A percentile compares a stretch with the other conserved stretches of the same genome.
These are phyloP conservation scores for Nemopilema nomurai DNA, from an alignment of 30 jellyfish, hydroid and myxozoan genomes.

Conservation along the genomic window DNA sequence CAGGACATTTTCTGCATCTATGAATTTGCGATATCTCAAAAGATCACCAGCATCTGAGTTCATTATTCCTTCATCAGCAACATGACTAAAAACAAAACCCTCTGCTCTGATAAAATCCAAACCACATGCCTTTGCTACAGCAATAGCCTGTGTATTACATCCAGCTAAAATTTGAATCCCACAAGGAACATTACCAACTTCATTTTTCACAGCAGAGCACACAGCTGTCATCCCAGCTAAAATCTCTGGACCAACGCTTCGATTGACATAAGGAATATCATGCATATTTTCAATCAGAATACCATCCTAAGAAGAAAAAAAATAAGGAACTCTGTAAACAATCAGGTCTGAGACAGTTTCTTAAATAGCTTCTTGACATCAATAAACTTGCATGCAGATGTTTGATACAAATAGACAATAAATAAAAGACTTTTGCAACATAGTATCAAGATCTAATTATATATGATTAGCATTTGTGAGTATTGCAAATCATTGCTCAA, in stretches of 20 bases:
- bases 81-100: slow-evolving; percentile 83
- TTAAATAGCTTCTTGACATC: too few species aligned
- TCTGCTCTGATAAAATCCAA: slow-evolving; percentile 81
- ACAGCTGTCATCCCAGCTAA: slow-evolving; percentile 85
- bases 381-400: too few species aligned
- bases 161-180: slow-evolving; percentile 90
- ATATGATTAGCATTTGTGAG: too few species aligned
- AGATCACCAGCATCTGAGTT: slow-evolving; percentile 83
- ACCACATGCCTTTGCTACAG: slow-evolving; percentile 75
- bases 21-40: slow-evolving; percentile 71
- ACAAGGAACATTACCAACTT: slow-evolving; percentile 53
- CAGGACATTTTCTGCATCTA: slow-evolving; percentile 75
- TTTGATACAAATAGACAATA: too few species aligned
- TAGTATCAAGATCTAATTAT: too few species aligned
- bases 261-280: slow-evolving; percentile 76
- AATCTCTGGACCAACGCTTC: slow-evolving; percentile 86
- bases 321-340: too few species aligned
- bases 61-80: slow-evolving; percentile 94
- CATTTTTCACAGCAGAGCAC: slow-evolving; percentile 38
- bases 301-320: slow-evolving; percentile 64
- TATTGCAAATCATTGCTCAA: too few species aligned
- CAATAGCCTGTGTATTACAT: slow-evolving; percentile 81
- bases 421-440: too few species aligned
- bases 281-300: slow-evolving; percentile 86
- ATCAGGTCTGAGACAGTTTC: too few species aligned